phyloP scores from a whole-genome alignment of 2,888 invertebrate genomes.

The Mesorhabditis belari region DNA sequence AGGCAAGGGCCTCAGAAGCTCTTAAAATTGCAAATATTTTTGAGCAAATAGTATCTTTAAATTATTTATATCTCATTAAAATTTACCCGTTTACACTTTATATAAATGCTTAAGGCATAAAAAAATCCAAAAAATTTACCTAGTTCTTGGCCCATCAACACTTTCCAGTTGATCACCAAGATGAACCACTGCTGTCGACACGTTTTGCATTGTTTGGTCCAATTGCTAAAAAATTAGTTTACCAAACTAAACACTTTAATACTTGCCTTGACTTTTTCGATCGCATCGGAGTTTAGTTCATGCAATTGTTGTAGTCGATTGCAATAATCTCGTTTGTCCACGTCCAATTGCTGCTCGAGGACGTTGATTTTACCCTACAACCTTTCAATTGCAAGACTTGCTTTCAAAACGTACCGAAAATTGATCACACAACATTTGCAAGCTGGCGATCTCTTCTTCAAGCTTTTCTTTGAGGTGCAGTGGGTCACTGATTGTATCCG shows the following conservation, averaged over 20 bases:
- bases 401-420: slow-evolving; percentile 29
- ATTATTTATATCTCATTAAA: too few relatives aligned
- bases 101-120: too few relatives aligned
- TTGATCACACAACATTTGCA: slow-evolving; percentile 50
- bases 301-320: slow-evolving; percentile 42
- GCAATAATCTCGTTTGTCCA: slow-evolving; percentile 48
- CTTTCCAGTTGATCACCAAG: slow-evolving; percentile 90
- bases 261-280: slow-evolving; percentile 44
- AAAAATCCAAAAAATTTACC: too few relatives aligned
- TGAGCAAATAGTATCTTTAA: background rate
- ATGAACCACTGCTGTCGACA: slow-evolving; percentile 92
- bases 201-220: slow-evolving; percentile 89
- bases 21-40: slow-evolving; percentile 54
- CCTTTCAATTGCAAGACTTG: background rate
- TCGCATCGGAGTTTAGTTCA: slow-evolving; percentile 43
- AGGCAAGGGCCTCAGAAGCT: slow-evolving; percentile 85
- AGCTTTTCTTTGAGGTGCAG: slow-evolving; percentile 42
- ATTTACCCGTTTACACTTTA: too few relatives aligned
- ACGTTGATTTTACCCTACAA: slow-evolving; percentile 42
- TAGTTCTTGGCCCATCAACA: slow-evolving; percentile 74
- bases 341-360: slow-evolving; percentile 43
- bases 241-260: background rate
- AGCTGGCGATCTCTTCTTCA: slow-evolving; percentile 51
- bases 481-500: slow-evolving; percentile 52
- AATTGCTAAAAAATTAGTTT: slow-evolving; percentile 69